Evolutionary conservation across 1,140 invertebrate species (phyloP).

Genomic region (Dendroctonus valens): DNA sequence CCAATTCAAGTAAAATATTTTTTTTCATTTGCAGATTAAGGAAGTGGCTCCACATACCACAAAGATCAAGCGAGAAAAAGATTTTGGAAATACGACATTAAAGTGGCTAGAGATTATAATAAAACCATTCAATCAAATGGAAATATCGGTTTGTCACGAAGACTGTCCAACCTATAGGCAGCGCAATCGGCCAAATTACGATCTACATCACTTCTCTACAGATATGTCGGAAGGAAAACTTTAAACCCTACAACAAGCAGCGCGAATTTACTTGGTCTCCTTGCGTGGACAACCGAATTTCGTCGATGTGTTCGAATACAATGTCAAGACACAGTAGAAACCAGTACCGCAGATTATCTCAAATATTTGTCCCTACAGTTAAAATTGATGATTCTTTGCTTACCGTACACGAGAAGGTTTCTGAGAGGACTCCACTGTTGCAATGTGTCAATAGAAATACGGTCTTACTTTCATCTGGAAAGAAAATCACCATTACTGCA

Average conservation of each 20-base stretch:
- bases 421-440: slow-evolving; percentile 22
- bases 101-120: slow-evolving; percentile 59
- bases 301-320: not conserved
- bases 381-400: too few species aligned
- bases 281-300: slow-evolving; percentile 8
- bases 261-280: slow-evolving; percentile 36
- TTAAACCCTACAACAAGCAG: slow-evolving; percentile 25
- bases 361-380: slow-evolving; percentile 24
- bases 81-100: slow-evolving; percentile 70
- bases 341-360: slow-evolving; percentile 28
- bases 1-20: not conserved
- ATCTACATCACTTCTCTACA: slow-evolving; percentile 30
- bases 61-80: slow-evolving; percentile 49
- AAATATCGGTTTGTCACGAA: not conserved
- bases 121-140: slow-evolving; percentile 47
- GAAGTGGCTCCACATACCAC: slow-evolving; percentile 67
- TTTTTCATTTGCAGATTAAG: slow-evolving; percentile 58
- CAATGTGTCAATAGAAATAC: not conserved
- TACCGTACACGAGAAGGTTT: slow-evolving; percentile 3
- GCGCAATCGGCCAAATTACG: slow-evolving; percentile 6
- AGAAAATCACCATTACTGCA: slow-evolving; percentile 37
- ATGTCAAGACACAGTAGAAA: not conserved
- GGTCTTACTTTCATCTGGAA: slow-evolving; percentile 18
- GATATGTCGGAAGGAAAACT: slow-evolving; percentile 33
- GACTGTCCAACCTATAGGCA: too few species aligned